phyloP scores from a whole-genome alignment of 2,888 invertebrate species.

The Alsophila aescularia region DNA sequence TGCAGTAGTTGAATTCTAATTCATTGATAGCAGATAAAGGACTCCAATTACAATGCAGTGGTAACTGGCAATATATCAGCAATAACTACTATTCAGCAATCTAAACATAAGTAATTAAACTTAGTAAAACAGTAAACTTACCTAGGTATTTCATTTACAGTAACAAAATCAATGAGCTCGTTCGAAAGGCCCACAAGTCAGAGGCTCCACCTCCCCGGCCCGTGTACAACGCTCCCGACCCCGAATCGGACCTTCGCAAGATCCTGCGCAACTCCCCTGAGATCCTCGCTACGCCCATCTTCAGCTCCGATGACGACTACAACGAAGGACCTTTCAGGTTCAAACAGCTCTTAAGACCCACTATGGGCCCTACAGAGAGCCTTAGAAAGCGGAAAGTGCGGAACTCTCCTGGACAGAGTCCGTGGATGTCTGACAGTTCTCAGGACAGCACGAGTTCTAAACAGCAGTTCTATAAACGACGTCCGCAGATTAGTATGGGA shows the following conservation, averaged over 20 bases:
- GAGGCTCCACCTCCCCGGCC: constrained; percentile 60
- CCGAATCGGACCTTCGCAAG: constrained; percentile 76
- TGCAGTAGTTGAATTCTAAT: too few species aligned
- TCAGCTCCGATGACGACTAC: constrained; percentile 82
- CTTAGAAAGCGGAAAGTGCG: constrained; percentile 86
- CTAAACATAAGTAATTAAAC: background rate
- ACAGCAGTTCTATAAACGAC: constrained; percentile 69
- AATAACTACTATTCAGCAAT: too few species aligned
- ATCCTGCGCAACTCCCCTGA: constrained; percentile 79
- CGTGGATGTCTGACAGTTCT: constrained; percentile 80
- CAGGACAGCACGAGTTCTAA: constrained; percentile 75
- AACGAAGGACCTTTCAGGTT: constrained; percentile 88
- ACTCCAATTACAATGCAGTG: too few species aligned
- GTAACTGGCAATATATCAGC: too few species aligned
- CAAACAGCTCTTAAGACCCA: constrained; percentile 86
- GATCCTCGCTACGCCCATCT: constrained; percentile 74
- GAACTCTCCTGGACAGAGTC: constrained; percentile 70
- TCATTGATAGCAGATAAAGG: too few species aligned
- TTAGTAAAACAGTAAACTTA: background rate
- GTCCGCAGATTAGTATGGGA: constrained; percentile 80
- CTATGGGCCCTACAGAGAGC: constrained; percentile 88
- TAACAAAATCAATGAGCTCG: constrained; percentile 80
- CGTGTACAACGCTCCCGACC: constrained; percentile 61
- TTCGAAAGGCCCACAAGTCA: constrained; percentile 69
- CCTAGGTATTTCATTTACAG: constrained; percentile 47